Base-by-base conservation (phyloP, 35 echinoderm and acorn worm species). In the Patiria miniata region DNA sequence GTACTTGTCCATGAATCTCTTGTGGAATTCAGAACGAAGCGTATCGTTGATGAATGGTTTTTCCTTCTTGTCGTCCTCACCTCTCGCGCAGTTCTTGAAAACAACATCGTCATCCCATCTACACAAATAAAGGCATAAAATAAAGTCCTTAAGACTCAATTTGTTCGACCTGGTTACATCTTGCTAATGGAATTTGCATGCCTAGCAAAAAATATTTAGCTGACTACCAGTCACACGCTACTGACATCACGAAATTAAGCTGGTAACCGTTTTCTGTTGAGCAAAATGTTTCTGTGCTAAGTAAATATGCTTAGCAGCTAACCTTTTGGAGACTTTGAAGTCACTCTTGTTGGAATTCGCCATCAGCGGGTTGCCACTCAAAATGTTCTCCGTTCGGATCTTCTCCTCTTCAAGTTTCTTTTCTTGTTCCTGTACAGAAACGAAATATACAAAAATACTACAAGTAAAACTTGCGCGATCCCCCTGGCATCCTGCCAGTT, bases 41-140 rank as follows among this genome's bases (percentile, higher is more conserved):
- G 96, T 99, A 79, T 99, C 96, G 40, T 99, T 99, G 83, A 99
- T 99, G 81, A 99, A 99, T 78, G 77, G 81, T 83, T 90, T 94
- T 65, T 99, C 96, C 83, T 88, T 92, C 76, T 99, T 99, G 86
- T 99, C 96, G 55, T 95, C 93, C 61, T 99, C 96, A 78, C 96
- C 96, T 59, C 93, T 94, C 15, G 96, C 96, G 90, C 96, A 99
- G 57, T 99, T 99, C 83, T 99, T 99, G 78, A 99, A 99, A 51
- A 99, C 96, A 1, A 99, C 96, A 87, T 99, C 96, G 39, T 99
- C 96, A 90, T 99, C 96, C 96, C 96, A 99, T 52, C 96, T 99
- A 61, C 16, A 85, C 52, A 17, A 82, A 7, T 10, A 68, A 37
- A 23, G 77, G 39, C 54, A 47, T 6, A 47, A 47, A 47, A 6